phyloP scores from a whole-genome alignment of 2,113 vertebrate species.

The Numenius arquata region DNA sequence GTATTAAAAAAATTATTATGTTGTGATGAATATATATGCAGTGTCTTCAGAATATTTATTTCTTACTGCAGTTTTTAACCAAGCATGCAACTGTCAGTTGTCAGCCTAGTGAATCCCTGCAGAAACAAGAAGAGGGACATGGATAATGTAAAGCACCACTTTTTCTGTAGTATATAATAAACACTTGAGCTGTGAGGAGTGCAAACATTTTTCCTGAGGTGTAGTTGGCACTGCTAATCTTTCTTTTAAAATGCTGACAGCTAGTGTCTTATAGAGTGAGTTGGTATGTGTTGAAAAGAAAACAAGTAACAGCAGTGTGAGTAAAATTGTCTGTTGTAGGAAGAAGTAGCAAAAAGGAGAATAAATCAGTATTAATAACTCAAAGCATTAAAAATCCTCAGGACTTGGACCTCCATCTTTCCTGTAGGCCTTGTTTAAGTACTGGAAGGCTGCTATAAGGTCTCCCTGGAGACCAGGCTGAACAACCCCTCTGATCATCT shows the following conservation, averaged over 20 bases:
- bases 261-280: neutral
- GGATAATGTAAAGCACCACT: neutral
- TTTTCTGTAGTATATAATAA: conserved; percentile 7
- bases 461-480: neutral
- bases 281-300: neutral
- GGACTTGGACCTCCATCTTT: neutral
- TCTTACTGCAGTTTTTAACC: neutral
- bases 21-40: neutral
- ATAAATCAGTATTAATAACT: neutral
- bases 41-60: neutral
- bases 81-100: neutral
- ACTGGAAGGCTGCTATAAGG: neutral
- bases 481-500: neutral
- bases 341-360: neutral
- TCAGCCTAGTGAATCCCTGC: conserved; percentile 9
- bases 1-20: neutral
- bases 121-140: neutral
- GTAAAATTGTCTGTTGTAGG: neutral
- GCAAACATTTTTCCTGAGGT: conserved; percentile 29
- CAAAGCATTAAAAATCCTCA: neutral
- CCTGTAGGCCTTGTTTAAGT: neutral
- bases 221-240: neutral
- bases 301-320: neutral
- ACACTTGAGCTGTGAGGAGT: neutral
- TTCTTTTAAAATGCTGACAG: neutral